phyloP scores from a whole-genome alignment of 1,140 invertebrate genomes.

The Macrocentrus cingulum region DNA sequence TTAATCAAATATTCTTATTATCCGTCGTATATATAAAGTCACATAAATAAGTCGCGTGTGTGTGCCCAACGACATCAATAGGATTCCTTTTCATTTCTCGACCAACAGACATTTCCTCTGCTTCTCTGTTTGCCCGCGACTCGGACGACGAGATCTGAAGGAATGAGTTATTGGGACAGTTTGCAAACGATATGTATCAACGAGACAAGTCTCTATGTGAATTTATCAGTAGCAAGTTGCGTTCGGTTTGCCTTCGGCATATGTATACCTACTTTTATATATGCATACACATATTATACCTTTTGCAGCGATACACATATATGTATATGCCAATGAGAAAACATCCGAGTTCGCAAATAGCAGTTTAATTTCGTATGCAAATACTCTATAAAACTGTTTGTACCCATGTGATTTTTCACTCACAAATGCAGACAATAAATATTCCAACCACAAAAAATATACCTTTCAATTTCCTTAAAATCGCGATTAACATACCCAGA shows the following conservation, averaged over 20 bases:
- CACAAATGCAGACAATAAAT: no score
- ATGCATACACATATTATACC: neutral
- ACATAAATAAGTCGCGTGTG: neutral
- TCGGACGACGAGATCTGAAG: conserved; percentile 37
- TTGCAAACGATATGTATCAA: conserved; percentile 20
- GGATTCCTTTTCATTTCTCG: conserved; percentile 8
- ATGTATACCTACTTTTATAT: conserved; percentile 12
- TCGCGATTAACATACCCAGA: no score
- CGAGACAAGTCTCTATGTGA: conserved; percentile 35
- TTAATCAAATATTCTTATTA: neutral
- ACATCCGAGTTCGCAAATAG: conserved; percentile 15
- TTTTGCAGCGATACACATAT: no score
- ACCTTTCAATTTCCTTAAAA: no score
- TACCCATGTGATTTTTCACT: conserved; percentile 14
- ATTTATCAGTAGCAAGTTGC: conserved; percentile 33
- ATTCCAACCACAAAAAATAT: no score
- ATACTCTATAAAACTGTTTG: conserved; percentile 8
- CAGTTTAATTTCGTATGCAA: conserved; percentile 19
- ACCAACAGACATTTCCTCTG: conserved; percentile 3
- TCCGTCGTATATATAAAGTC: no score
- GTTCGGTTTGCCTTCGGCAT: conserved; percentile 14
- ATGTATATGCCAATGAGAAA: neutral
- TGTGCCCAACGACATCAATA: neutral
- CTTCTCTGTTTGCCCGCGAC: conserved; percentile 11
- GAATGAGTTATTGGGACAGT: conserved; percentile 42